Conservation (phyloP, 2,113 vertebrate species). For the Pristiophorus japonicus region DNA sequence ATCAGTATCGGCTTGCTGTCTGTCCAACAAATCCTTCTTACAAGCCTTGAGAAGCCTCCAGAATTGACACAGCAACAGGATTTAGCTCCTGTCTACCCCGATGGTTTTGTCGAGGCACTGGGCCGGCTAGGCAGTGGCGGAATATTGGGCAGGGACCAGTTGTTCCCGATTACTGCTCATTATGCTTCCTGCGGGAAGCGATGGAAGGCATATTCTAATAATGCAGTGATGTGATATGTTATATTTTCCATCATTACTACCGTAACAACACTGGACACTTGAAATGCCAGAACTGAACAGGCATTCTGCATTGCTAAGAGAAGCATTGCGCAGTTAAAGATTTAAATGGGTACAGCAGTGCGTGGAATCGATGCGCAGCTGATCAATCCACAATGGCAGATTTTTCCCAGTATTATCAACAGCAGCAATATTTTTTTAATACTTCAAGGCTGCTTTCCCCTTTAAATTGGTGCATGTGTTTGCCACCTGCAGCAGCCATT, state of each 20-base stretch:
- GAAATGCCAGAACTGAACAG: background rate
- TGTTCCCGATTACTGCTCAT: background rate
- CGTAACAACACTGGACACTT: background rate
- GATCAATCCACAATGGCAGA: background rate
- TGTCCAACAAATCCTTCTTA: conserved; percentile 20
- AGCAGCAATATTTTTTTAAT: background rate
- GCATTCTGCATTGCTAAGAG: background rate
- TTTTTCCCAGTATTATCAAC: background rate
- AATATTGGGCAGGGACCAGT: background rate
- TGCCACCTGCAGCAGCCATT: background rate
- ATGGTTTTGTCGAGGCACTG: background rate
- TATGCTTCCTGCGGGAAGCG: background rate
- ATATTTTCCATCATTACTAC: background rate
- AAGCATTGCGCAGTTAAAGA: background rate
- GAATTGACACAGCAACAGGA: background rate
- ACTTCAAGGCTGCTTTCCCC: background rate
- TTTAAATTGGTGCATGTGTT: background rate
- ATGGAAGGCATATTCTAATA: background rate
- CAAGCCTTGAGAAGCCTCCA: background rate
- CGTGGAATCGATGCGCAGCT: background rate
- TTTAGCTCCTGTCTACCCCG: background rate
- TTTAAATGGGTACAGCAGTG: background rate
- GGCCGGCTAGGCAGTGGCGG: background rate
- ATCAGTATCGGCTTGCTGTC: conserved; percentile 1
- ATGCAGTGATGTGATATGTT: background rate